These are phyloP conservation scores for Stenoptilia bipunctidactyla DNA, from an alignment of 2,888 invertebrate genomes.

Conservation along the genomic window DNA sequence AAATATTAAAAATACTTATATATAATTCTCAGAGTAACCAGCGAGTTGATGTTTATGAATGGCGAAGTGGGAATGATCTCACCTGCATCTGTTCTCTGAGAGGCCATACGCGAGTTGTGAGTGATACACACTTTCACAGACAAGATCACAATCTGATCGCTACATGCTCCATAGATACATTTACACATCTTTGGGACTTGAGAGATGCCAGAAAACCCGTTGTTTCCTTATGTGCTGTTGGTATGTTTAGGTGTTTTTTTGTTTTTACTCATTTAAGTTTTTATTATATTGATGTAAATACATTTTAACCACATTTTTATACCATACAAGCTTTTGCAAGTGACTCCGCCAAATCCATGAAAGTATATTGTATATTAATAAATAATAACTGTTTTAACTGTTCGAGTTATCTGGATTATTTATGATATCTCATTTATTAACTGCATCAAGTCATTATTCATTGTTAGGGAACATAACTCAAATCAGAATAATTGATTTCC, in stretches of 20 bases:
- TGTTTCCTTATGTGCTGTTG: conserved; percentile 88
- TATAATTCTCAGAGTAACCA: conserved; percentile 80
- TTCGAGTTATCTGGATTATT: too few species aligned
- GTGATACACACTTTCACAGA: conserved; percentile 92
- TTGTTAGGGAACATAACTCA: too few species aligned
- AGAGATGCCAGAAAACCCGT: conserved; percentile 87
- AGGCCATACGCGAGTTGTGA: conserved; percentile 88
- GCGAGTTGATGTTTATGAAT: conserved; percentile 87
- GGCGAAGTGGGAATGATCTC: conserved; percentile 78
- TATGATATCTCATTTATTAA: too few species aligned
- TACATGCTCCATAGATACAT: conserved; percentile 94
- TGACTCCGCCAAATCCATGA: too few species aligned
- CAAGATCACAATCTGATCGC: conserved; percentile 70
- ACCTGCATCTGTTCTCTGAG: conserved; percentile 79
- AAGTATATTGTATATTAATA: too few species aligned
- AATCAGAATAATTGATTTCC: too few species aligned
- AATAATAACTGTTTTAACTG: too few species aligned
- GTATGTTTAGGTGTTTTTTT: conserved; percentile 72
- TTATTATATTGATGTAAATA: too few species aligned
- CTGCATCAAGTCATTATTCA: too few species aligned
- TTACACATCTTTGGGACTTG: conserved; percentile 94
- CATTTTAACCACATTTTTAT: too few species aligned
- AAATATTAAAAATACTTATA: neutral
- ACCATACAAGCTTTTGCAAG: too few species aligned
- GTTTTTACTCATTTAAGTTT: neutral